phyloP scores from a whole-genome alignment of 2,797 vertebrate species.

The Clarias pachynema region DNA sequence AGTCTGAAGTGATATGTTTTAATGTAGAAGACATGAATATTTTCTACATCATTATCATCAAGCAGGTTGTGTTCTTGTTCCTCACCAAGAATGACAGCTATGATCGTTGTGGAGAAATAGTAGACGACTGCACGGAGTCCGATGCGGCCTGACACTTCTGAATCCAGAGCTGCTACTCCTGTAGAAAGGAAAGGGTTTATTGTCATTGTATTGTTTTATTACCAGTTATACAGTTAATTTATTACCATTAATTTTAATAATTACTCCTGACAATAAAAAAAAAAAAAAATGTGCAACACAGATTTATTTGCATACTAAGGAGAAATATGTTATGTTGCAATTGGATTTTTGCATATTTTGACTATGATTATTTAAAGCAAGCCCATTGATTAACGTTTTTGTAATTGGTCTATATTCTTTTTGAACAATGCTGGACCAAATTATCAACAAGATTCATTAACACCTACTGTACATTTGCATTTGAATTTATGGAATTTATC shows the following conservation, averaged over 20 bases:
- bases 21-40: background rate
- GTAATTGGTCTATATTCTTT: background rate
- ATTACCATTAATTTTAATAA: background rate
- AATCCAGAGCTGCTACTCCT: conserved; percentile 97
- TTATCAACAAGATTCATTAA: background rate
- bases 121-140: conserved; percentile 90
- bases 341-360: background rate
- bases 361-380: background rate
- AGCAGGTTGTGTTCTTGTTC: background rate
- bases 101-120: conserved; percentile 91
- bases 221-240: background rate
- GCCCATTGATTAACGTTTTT: background rate
- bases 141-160: conserved; percentile 90
- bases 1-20: conserved; percentile 2
- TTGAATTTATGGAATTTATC: no score
- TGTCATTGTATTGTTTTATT: background rate
- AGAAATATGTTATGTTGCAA: background rate
- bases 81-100: conserved; percentile 93
- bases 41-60: background rate
- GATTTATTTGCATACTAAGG: background rate
- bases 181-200: background rate
- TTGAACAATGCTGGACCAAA: background rate
- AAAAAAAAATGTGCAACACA: background rate
- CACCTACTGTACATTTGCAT: background rate
- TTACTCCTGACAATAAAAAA: background rate